Evolutionary conservation across 2,888 invertebrate genomes (phyloP).

Genomic region (Hirudinaria manillensis): DNA sequence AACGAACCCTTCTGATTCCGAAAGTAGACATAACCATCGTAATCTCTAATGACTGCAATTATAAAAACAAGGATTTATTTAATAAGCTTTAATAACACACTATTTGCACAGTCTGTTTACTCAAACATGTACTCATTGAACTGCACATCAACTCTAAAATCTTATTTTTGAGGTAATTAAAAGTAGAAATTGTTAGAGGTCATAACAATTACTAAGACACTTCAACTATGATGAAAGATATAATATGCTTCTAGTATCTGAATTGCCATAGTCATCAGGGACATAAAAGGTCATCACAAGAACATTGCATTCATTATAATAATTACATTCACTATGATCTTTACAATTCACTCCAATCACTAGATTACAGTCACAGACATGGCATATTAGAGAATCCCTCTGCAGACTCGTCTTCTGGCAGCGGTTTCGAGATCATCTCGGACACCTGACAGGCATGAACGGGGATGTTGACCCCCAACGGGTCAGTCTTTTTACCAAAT

Average conservation of each 20-base stretch:
- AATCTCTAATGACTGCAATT: slow-evolving; percentile 60
- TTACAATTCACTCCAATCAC: neutral
- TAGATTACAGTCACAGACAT: slow-evolving; percentile 9
- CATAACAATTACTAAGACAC: neutral
- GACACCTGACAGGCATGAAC: slow-evolving; percentile 90
- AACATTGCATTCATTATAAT: neutral
- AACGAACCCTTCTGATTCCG: slow-evolving; percentile 71
- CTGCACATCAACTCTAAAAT: too few relatives aligned
- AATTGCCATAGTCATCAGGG: neutral
- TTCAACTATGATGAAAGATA: neutral
- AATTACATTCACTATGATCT: neutral
- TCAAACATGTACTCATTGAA: too few relatives aligned
- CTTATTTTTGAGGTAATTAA: too few relatives aligned
- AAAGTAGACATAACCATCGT: slow-evolving; percentile 63
- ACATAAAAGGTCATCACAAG: too few relatives aligned
- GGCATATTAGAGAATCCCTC: slow-evolving; percentile 13
- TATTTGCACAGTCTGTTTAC: too few relatives aligned
- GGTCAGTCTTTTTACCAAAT: slow-evolving; percentile 76
- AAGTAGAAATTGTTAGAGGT: too few relatives aligned
- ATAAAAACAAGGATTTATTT: neutral
- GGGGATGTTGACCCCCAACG: slow-evolving; percentile 74
- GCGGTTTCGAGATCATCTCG: slow-evolving; percentile 79
- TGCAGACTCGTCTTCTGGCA: slow-evolving; percentile 24
- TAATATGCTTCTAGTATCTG: neutral
- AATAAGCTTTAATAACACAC: too few relatives aligned